Evolutionary conservation across 2,797 vertebrate species (phyloP), one percentile per base, ranked within the genome.

Genomic region (Oreonectes daqikongensis): DNA sequence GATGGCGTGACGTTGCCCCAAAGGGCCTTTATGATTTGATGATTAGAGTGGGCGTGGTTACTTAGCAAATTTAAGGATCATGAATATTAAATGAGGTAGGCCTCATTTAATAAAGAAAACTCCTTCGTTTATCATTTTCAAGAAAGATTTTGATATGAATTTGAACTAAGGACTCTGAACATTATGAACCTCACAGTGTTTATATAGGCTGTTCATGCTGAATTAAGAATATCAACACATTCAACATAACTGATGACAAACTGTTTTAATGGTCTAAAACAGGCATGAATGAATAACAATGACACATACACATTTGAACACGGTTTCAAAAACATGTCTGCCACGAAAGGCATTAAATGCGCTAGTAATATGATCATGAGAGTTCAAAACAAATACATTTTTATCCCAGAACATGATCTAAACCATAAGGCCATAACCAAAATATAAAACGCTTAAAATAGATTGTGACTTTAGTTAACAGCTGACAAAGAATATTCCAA

Each of bases 221-320:
- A 24, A 4, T 4, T 15, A 38, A 60, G 17, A 30, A 64, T 50
- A 76, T 81, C 82, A 79, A 84, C 17, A 57, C 70, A 61, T 26
- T 14, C 53, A 40, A 24, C 14, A 40, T 28, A 17, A 40, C 32
- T 68, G 42, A 52, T 60, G 66, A 77, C 38, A 64, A 79, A 78
- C 69, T 28, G 65, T 71, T 74, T 84, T 79, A 79, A 79, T 84
- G 73, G 71, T 82, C 66, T 78, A 65, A 79, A 77, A 77, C 60
- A 59, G 15, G 28, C 30, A 59, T 75, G 60, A 78, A 79, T 44
- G 50, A 44, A 70, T 73, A 61, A 48, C 68, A 70, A 48, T 67
- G 65, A 60, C 69, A 78, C 53, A 79, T 63, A 70, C 55, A 79
- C 46, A 84, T 38, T 46, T 42, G 5, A 74, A 63, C 52, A 70